These are phyloP conservation scores for Capreolus pygargus DNA, from an alignment of 2,113 vertebrate genomes.

Conservation along the genomic window DNA sequence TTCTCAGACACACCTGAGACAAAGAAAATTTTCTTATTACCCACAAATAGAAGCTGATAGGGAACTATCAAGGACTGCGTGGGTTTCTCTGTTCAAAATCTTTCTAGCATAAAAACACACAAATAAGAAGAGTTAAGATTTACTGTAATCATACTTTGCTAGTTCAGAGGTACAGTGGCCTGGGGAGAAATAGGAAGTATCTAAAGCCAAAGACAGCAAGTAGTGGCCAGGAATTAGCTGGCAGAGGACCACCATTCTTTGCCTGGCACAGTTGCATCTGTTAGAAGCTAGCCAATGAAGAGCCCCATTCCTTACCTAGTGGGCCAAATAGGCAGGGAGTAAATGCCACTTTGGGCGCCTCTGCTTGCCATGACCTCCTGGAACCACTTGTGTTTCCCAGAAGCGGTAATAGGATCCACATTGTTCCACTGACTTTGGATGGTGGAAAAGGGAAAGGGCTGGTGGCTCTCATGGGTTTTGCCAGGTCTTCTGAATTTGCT, in stretches of 20 bases:
- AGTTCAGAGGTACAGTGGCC: conserved; percentile 61
- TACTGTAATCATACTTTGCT: conserved; percentile 45
- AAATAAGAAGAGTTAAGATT: conserved; percentile 46
- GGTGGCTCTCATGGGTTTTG: background rate
- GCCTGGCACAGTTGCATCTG: conserved; percentile 22
- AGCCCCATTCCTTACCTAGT: background rate
- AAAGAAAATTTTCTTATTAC: conserved; percentile 15
- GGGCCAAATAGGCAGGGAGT: conserved; percentile 35
- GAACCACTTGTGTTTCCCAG: conserved; percentile 48
- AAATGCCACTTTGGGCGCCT: conserved; percentile 46
- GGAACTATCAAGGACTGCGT: background rate
- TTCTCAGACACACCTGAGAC: background rate
- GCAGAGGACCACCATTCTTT: conserved; percentile 45
- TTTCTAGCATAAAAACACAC: conserved; percentile 1
- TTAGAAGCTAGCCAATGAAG: conserved; percentile 32
- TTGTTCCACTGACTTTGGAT: background rate
- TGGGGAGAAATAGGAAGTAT: conserved; percentile 53
- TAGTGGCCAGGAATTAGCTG: conserved; percentile 57
- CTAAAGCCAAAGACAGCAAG: conserved; percentile 58
- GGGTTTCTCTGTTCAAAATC: conserved; percentile 7
- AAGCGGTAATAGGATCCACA: conserved; percentile 37
- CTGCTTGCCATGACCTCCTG: conserved; percentile 50
- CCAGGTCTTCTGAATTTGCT: background rate
- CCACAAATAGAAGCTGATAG: background rate
- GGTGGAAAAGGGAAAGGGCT: background rate